Conservation (phyloP, 1,140 invertebrate species). For the Papilio aristodemus region DNA sequence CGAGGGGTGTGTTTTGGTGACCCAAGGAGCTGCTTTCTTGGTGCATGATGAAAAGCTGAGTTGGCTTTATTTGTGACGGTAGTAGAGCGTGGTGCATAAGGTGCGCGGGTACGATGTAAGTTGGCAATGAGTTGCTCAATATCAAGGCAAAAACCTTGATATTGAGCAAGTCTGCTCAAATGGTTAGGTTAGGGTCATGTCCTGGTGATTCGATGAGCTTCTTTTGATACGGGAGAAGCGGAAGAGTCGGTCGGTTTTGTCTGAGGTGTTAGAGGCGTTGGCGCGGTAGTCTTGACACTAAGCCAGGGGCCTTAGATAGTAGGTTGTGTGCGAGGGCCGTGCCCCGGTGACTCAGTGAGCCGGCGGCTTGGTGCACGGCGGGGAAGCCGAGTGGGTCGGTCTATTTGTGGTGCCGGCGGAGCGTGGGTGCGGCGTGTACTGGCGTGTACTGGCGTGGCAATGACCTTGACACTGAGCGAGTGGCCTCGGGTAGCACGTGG, state of each 20-base stretch:
- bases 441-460: constrained; percentile 79
- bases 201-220: too few relatives aligned
- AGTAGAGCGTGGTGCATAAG: neutral
- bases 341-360: constrained; percentile 32
- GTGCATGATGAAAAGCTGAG: neutral
- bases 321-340: neutral
- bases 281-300: neutral
- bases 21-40: neutral
- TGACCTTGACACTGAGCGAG: constrained; percentile 80
- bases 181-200: too few relatives aligned
- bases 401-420: constrained; percentile 79
- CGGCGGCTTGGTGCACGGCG: constrained; percentile 38
- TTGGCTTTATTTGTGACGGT: neutral
- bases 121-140: too few relatives aligned
- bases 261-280: too few relatives aligned
- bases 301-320: neutral
- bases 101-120: too few relatives aligned
- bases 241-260: too few relatives aligned
- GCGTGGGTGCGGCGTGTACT: constrained; percentile 78
- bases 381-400: constrained; percentile 68
- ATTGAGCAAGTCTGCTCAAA: too few relatives aligned
- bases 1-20: neutral
- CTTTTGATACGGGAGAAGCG: too few relatives aligned
- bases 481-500: constrained; percentile 80
- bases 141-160: too few relatives aligned